Evolutionary conservation across 2,113 vertebrate genomes (phyloP).

Genomic region (Oncorhynchus gorbuscha): DNA sequence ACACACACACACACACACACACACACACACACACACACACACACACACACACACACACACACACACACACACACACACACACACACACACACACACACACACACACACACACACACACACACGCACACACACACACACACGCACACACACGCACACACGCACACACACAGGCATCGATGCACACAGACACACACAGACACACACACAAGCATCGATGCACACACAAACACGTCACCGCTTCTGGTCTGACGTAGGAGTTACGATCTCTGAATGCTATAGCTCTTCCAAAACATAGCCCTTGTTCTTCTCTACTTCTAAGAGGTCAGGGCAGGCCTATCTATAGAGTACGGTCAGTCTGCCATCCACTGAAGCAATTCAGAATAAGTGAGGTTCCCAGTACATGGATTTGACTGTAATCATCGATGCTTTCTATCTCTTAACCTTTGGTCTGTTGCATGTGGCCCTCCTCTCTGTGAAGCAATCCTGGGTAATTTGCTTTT

Average conservation of each 20-base stretch:
- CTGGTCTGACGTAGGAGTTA: conserved; percentile 61
- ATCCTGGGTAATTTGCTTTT: conserved; percentile 29
- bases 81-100: no score
- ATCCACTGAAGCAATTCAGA: conserved; percentile 28
- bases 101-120: neutral
- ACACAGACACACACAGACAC: neutral
- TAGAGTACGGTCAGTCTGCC: neutral
- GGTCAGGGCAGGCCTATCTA: conserved; percentile 22
- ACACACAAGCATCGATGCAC: no score
- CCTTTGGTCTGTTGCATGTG: conserved; percentile 41
- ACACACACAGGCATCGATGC: no score
- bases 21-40: neutral
- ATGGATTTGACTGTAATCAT: conserved; percentile 41
- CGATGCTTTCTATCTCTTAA: conserved; percentile 48
- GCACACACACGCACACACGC: neutral
- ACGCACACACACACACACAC: neutral
- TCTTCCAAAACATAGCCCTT: conserved; percentile 34
- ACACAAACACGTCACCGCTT: conserved; percentile 16
- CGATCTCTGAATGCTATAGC: conserved; percentile 30
- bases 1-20: neutral
- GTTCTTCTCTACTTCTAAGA: neutral
- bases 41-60: neutral
- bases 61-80: no score
- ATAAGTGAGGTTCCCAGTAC: conserved; percentile 34
- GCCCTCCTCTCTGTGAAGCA: conserved; percentile 31